Base-by-base conservation (phyloP, 2,888 invertebrate genomes). In the Synanthedon formicaeformis region DNA sequence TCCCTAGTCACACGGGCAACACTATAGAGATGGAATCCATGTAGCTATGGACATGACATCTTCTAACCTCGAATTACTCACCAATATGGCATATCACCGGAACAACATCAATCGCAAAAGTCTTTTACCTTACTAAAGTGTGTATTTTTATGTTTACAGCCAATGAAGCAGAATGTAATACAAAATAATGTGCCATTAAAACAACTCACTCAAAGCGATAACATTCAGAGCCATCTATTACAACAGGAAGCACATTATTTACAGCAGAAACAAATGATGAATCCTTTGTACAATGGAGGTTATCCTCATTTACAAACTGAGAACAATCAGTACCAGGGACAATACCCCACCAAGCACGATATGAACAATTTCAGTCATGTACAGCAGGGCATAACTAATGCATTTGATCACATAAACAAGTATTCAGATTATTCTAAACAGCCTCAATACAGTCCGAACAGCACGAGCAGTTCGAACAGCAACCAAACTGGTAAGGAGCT, bases 401-500 rank as follows among this genome's bases (percentile, higher is more conserved):
- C 78, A 48, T 89, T 88, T 65, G 87, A 87, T 62, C 81, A 89
- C 65, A 67, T 78, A 51, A 85, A 76, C 60, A 89, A 88, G 66
- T 86, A 86, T 60, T 74, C 79, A 58, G 88, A 90, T 56, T 86
- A 86, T 63, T 71, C 87, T 53, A 85, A 88, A 64, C 83, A 83
- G 60, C 81, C 84, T 14, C 87, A 89, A 58, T 90, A 91, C 61
- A 90, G 90, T 65, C 90, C 90, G 57, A 90, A 84, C 65, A 87
- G 86, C 60, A 86, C 83, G 53, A 84, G 83, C 66, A 87, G 86
- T 69, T 85, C 86, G 8, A 86, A 82, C 64, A 86, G 85, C 60
- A 86, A 83, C 56, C 87, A 86, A 77, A 81, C 79, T 41, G 78
- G 81, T 13, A 88, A 86, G 69, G 87, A 86, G 60, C 65, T 81